phyloP scores from a whole-genome alignment of 2,113 vertebrate genomes.

The Irena cyanogastra region DNA sequence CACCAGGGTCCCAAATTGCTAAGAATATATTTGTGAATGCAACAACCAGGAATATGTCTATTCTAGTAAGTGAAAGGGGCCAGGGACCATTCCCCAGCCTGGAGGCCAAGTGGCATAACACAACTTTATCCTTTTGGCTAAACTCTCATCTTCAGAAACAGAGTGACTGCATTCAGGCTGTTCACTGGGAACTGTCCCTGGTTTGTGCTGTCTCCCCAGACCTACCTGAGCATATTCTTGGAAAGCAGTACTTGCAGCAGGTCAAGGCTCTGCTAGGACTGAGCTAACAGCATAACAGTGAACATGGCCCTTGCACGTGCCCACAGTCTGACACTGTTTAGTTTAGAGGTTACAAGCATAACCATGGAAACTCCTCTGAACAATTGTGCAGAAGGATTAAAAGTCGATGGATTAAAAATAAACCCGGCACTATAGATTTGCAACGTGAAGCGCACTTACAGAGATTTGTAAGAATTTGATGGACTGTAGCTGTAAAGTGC shows the following conservation, averaged over 20 bases:
- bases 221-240: not conserved
- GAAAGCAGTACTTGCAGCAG: not conserved
- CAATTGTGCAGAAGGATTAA: not conserved
- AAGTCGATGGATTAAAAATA: not conserved
- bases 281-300: not conserved
- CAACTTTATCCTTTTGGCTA: not conserved
- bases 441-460: not conserved
- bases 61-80: not conserved
- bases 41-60: not conserved
- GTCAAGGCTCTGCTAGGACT: not conserved
- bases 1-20: not conserved
- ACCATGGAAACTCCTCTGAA: not conserved
- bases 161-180: not conserved
- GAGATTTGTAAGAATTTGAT: not conserved
- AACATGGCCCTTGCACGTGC: rapidly evolving
- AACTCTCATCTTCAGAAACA: not conserved
- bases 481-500: not conserved
- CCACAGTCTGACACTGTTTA: not conserved
- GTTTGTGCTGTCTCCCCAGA: not conserved
- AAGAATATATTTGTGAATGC: not conserved
- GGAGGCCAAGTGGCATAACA: not conserved
- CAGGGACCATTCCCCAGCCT: not conserved
- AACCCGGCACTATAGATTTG: not conserved
- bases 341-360: not conserved
- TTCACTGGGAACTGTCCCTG: not conserved